Evolutionary conservation across 1,140 invertebrate species (phyloP), one percentile per base, ranked within the genome.

Genomic region (Hetaerina americana): DNA sequence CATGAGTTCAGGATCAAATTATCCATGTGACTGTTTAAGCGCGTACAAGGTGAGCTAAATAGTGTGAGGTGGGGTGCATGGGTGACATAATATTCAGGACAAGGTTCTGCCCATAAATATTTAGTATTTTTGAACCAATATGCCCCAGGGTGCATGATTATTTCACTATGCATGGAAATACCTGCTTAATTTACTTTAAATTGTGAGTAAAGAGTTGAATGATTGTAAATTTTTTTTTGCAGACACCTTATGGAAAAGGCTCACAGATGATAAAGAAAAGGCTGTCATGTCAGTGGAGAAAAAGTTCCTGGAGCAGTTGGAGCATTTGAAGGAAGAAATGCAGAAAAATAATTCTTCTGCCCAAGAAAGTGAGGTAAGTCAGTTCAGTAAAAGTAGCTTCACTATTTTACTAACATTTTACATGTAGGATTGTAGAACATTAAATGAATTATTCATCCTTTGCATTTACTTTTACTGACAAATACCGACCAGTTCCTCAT

Each of bases 221-320:
- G 15, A 12, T 25, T 29, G 6, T 66, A n/a, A n/a, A n/a, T n/a
- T n/a, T n/a, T 25, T 74, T 26, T 77, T 77, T 73, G 10, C 73
- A 85, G 84, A 85, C 73, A 76, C 80, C 27, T 82, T 85, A 76
- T 85, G 84, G 79, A 81, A 83, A 57, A 83, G 84, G 74, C 76
- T 86, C 70, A 80, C 81, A 69, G 78, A 82, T 72, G 85, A 86
- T 73, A 84, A 83, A 76, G 82, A 82, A 68, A 81, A 85, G 76
- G 83, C 84, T 0, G 74, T 86, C 49, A 79, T 82, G 75, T 75
- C 80, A 66, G 75, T 85, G 25, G 81, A 84, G 78, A 80, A 84
- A 31, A 81, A 82, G 77, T 84, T 86, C 77, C 78, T 82, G 70
- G 75, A 78, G 26, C 85, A 84, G 78, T 78, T 84, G 69, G 79